These are phyloP conservation scores for Sthenelais limicola DNA, from an alignment of 2,888 invertebrate species.

Conservation along the genomic window DNA sequence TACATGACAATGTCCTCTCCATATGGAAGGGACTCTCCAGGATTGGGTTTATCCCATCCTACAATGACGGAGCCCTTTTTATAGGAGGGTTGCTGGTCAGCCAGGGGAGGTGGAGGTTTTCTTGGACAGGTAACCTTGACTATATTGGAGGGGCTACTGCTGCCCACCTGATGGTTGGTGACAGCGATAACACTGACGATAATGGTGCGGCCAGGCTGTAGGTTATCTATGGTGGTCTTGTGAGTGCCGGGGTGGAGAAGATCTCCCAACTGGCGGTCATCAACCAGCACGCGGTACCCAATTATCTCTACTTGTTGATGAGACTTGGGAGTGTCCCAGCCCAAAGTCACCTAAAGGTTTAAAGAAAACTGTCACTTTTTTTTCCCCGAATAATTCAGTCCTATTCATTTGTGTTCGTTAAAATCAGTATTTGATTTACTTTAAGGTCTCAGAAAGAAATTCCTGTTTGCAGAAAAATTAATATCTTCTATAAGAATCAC, in stretches of 20 bases:
- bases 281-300: constrained; percentile 69
- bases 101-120: constrained; percentile 61
- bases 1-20: constrained; percentile 67
- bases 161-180: constrained; percentile 60
- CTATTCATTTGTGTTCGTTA: no score
- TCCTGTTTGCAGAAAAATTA: no score
- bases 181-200: constrained; percentile 65
- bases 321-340: constrained; percentile 63
- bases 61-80: constrained; percentile 68
- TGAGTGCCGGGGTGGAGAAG: constrained; percentile 58
- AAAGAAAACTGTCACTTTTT: no score
- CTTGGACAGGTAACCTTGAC: constrained; percentile 60
- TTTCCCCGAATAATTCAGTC: no score
- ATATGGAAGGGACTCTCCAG: constrained; percentile 55
- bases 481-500: no score
- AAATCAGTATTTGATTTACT: no score
- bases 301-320: constrained; percentile 62
- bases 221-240: constrained; percentile 69
- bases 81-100: constrained; percentile 69
- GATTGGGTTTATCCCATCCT: constrained; percentile 68
- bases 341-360: constrained; percentile 67
- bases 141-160: constrained; percentile 64
- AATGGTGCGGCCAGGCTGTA: constrained; percentile 66
- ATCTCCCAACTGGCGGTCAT: constrained; percentile 66
- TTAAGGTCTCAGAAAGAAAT: no score